phyloP scores from a whole-genome alignment of 2,888 invertebrate species.

The Hylaea fasciaria region DNA sequence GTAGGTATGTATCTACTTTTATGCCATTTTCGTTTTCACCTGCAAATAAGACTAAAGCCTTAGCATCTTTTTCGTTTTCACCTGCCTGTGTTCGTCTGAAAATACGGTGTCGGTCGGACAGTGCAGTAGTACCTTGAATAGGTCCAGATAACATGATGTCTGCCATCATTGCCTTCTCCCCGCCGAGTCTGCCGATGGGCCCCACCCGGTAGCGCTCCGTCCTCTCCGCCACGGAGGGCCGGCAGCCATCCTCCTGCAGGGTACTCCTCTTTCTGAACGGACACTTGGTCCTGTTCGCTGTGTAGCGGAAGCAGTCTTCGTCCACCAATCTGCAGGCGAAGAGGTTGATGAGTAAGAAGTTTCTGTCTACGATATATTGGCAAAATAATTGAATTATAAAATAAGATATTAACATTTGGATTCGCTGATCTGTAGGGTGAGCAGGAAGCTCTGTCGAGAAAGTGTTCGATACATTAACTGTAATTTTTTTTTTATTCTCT shows the following conservation, averaged over 20 bases:
- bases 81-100: too few relatives aligned
- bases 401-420: too few relatives aligned
- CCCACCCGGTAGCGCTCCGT: slow-evolving; percentile 88
- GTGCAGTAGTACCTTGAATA: slow-evolving; percentile 91
- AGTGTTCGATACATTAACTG: too few relatives aligned
- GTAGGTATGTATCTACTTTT: too few relatives aligned
- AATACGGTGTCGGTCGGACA: too few relatives aligned
- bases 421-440: too few relatives aligned
- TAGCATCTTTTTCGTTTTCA: too few relatives aligned
- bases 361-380: background rate
- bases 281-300: slow-evolving; percentile 86
- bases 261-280: slow-evolving; percentile 79
- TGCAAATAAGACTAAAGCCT: too few relatives aligned
- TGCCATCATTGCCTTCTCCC: slow-evolving; percentile 94
- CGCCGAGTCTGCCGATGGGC: slow-evolving; percentile 90
- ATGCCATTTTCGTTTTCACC: too few relatives aligned
- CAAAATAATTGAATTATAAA: too few relatives aligned
- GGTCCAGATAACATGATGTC: slow-evolving; percentile 96
- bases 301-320: slow-evolving; percentile 94
- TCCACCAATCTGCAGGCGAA: slow-evolving; percentile 89
- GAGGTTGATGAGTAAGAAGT: background rate
- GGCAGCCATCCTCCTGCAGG: slow-evolving; percentile 84
- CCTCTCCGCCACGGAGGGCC: slow-evolving; percentile 77
- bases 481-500: too few relatives aligned
- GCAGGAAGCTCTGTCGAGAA: too few relatives aligned